Base-by-base conservation (phyloP, 2,888 invertebrate species). In the Drosophila tanythrix region DNA sequence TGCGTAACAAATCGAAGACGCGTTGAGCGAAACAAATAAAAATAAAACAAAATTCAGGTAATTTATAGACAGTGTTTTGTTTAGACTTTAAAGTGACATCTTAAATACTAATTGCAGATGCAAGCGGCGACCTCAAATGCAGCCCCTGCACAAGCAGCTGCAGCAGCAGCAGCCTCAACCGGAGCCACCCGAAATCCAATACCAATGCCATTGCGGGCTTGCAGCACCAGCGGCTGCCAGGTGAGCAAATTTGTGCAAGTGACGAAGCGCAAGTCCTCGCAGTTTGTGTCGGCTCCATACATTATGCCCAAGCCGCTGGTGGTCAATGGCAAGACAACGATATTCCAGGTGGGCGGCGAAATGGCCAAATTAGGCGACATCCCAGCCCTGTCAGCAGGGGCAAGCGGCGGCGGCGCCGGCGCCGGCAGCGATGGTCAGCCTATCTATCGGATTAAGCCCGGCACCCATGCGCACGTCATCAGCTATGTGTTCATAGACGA, bases 381-480 rank as follows among this genome's bases (percentile, higher is more conserved):
- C 6, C 90, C 91, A 38, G 74, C 83, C 60, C 52, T 87, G n/a
- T 66, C 86, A 4, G 10, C 57, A 10, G 10, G 11, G 1, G 75
- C 79, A 0, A 65, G 21, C 1, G 70, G 74, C 2, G n/a, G 29
- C 2, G 64, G 27, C 18, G 52, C 29, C 2, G 70, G 74, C 3
- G 18, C 33, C 1, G 63, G 15, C 13, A 13, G 65, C 11, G 36
- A 46, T 3, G 62, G 63, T 3, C 87, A 89, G 56, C 75, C 90
- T 1, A 89, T 93, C 0, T 93, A 90, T 66, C 90, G 92, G 10
- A 91, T 93, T 25, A 91, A 92, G n/a, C 93, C 92, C 0, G 93
- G 92, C 59, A 92, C 93, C 2, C 92, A 93, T 74, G 92, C 92
- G 0, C 92, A 93, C 31, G 89, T 93, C n/a, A 90, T 92, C 1